Evolutionary conservation across 2,113 vertebrate species (phyloP), one percentile per base, ranked within the genome.

Genomic region (Caracal caracal): DNA sequence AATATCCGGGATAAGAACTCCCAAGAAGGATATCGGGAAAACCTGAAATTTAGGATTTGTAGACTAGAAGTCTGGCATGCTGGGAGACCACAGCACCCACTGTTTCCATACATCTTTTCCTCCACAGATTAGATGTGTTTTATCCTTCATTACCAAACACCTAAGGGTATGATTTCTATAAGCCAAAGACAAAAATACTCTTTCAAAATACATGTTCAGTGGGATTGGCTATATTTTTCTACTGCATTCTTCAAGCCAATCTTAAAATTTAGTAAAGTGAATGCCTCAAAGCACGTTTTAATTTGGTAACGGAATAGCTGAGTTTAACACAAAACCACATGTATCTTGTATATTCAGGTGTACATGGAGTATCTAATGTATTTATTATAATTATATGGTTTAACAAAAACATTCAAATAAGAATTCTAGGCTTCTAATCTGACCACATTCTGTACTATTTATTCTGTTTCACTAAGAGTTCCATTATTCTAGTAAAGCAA

Each of bases 261-360:
- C 40, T 71, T 81, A 88, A 66, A 56, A 90, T 78, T 87, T 76
- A 66, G 43, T 86, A 85, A 93, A 79, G 51, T 15, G 12, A 92
- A 75, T 47, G 20, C 51, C 88, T 95, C 22, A 76, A 88, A 96
- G 63, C 30, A 63, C 17, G 24, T 35, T 89, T 61, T 85, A 95
- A 95, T 80, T 94, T 85, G 90, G 73, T 86, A 82, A 89, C 9
- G 9, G 30, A 88, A 73, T 8, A 87, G 73, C 86, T 88, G 76
- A 3, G 0, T 2, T 51, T 56, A 83, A 96, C 4, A 59, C 28
- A 79, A 20, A 76, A 43, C 76, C 10, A 82, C 28, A 68, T 86
- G 96, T 92, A 73, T 12, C 81, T 94, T 98, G 93, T 93, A 86
- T 97, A 90, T 95, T 97, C 96, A 98, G 98, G 98, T 98, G 98